A percentile compares a stretch with the other conserved stretches of the same genome.
These are phyloP conservation scores for Alcis repandata DNA, from an alignment of 2,888 invertebrate species.

Conservation along the genomic window DNA sequence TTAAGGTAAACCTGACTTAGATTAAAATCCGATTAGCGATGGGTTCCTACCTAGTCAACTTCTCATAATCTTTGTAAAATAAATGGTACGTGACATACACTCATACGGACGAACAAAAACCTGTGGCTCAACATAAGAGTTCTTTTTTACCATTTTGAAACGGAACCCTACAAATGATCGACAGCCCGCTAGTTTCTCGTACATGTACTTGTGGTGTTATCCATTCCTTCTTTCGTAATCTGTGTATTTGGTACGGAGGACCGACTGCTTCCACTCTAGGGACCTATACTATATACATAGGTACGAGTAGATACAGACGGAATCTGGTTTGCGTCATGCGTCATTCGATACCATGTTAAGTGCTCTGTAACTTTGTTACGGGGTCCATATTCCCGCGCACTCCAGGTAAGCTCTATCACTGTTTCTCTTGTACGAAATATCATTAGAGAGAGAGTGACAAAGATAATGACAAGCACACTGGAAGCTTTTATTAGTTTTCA, in stretches of 20 bases:
- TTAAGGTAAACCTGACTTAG: not conserved
- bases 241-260: not conserved
- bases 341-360: not conserved
- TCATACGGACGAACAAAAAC: no score
- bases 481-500: no score
- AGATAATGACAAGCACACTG: no score
- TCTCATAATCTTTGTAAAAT: no score
- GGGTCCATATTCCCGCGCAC: not conserved
- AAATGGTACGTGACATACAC: no score
- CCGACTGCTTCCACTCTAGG: not conserved
- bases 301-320: not conserved
- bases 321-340: not conserved
- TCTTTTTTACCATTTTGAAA: no score
- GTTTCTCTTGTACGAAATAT: no score
- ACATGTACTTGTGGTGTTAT: not conserved
- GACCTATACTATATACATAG: no score
- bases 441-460: no score
- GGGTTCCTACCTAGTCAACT: not conserved
- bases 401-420: no score
- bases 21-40: not conserved
- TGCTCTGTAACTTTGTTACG: not conserved
- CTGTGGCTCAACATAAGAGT: no score
- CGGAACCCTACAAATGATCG: no score
- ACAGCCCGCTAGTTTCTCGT: not conserved
- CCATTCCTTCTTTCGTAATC: not conserved